Percentiles rank a stretch among this genome's conserved stretches.
Conservation (phyloP, 2,113 vertebrate genomes). For the Aix galericulata region DNA sequence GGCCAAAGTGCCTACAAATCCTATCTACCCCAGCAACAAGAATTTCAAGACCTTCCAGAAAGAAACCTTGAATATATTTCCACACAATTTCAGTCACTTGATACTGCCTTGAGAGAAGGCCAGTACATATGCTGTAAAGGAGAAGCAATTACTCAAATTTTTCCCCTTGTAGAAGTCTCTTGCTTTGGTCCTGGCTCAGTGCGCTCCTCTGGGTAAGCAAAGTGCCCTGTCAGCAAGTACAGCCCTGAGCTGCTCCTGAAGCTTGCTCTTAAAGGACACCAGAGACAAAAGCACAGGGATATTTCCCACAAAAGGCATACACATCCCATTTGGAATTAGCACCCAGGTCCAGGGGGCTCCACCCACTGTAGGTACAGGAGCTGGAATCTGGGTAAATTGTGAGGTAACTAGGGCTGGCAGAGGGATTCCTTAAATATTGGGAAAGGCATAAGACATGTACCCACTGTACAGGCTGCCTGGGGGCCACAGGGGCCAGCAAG, state of each 20-base stretch:
- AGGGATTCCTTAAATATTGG: background rate
- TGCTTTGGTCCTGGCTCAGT: background rate
- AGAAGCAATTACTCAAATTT: background rate
- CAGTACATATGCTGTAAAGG: background rate
- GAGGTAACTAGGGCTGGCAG: background rate
- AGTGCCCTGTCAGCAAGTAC: background rate
- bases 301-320: background rate
- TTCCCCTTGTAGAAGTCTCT: background rate
- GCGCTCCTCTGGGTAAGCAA: background rate
- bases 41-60: background rate
- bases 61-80: background rate
- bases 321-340: background rate
- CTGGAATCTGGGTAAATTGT: background rate
- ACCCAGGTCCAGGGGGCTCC: background rate
- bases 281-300: background rate
- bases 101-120: background rate
- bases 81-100: background rate
- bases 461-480: background rate
- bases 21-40: background rate
- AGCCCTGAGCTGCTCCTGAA: background rate
- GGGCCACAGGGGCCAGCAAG: rapidly evolving
- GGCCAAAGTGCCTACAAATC: background rate
- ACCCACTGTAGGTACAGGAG: background rate
- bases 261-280: background rate
- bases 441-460: background rate